Base-by-base conservation (phyloP, 2,888 invertebrate genomes). In the Trissoscelio sp. region DNA sequence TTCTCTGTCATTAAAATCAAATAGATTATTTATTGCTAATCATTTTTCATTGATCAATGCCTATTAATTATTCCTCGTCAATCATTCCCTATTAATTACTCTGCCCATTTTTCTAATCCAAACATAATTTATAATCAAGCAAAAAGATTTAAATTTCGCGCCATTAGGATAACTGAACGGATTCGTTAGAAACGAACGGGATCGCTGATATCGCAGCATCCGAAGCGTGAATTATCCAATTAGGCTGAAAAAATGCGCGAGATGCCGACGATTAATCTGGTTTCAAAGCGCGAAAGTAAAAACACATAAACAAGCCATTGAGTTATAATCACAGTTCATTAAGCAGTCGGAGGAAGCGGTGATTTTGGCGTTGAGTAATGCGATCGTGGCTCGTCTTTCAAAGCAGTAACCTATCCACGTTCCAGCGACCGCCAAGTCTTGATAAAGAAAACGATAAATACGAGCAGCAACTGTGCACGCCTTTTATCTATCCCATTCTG, bases 361-460 rank as follows among this genome's bases (percentile, higher is more conserved):
- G 60, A 67, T 67, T 75, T 75, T 67, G 75, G 58, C 67, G 51
- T 77, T 62, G 75, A 75, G 75, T 58, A 66, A 75, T 67, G 67
- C 57, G 74, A 74, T 73, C 75, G 44, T 42, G 58, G 64, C 39
- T 66, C 66, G 39, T 66, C 67, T 67, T 69, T 57, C 42, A 39
- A 12, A 16, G 18, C 48, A 46, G 14, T 20, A 46, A 55, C 42
- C 11, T 60, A 60, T 57, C 67, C 60, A 34, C 67, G 57, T 57
- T 58, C 48, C 67, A 58, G 14, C 20, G 31, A n/a, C 58, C 46
- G 60, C 42, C 31, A 16, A 57, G 37, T 39, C 3, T n/a, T 16
- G 70, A 66, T 64, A 79, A 72, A 58, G 70, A 57, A 53, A 42
- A 22, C 55, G 72, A 79, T 66, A 72, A 72, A 79, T 7, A n/a